Percentiles rank a stretch among this genome's conserved stretches.
Evolutionary conservation across 2,888 invertebrate genomes (phyloP).

Genomic region (Scelioninae gen. 2): DNA sequence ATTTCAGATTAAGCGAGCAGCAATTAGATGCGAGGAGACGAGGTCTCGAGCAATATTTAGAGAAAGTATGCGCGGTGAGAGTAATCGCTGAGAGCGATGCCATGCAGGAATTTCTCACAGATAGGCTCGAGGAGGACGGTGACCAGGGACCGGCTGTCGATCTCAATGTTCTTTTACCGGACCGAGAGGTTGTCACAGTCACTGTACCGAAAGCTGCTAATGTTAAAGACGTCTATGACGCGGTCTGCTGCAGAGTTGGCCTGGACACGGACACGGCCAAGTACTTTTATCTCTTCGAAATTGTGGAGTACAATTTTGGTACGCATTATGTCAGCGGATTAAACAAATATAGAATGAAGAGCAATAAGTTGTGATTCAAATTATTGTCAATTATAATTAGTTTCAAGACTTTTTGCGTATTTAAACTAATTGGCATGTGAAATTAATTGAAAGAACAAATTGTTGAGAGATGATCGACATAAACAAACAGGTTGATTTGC

Average conservation of each 20-base stretch:
- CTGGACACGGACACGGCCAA: slow-evolving; percentile 88
- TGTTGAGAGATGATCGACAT: too few species aligned
- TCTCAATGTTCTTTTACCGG: slow-evolving; percentile 91
- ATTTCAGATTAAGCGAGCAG: slow-evolving; percentile 89
- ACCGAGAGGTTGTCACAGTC: slow-evolving; percentile 91
- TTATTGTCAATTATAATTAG: too few species aligned
- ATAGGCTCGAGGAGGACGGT: slow-evolving; percentile 87
- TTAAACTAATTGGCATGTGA: too few species aligned
- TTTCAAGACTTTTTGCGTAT: too few species aligned
- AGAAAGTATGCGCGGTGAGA: slow-evolving; percentile 97
- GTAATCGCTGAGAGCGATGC: slow-evolving; percentile 98
- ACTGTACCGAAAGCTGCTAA: slow-evolving; percentile 91
- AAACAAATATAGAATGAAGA: not conserved
- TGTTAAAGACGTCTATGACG: slow-evolving; percentile 93
- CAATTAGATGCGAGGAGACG: slow-evolving; percentile 95
- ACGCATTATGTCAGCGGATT: slow-evolving; percentile 69
- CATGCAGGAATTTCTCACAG: slow-evolving; percentile 97
- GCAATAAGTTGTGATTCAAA: too few species aligned
- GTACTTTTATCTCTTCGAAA: slow-evolving; percentile 97
- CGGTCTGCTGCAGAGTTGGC: slow-evolving; percentile 89
- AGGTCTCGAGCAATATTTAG: slow-evolving; percentile 97
- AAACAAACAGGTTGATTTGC: too few species aligned
- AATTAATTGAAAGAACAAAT: too few species aligned
- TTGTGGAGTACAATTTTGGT: slow-evolving; percentile 98
- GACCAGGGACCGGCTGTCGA: slow-evolving; percentile 84